phyloP scores from a whole-genome alignment of 2,797 vertebrate species.

The Propithecus deckenii region DNA sequence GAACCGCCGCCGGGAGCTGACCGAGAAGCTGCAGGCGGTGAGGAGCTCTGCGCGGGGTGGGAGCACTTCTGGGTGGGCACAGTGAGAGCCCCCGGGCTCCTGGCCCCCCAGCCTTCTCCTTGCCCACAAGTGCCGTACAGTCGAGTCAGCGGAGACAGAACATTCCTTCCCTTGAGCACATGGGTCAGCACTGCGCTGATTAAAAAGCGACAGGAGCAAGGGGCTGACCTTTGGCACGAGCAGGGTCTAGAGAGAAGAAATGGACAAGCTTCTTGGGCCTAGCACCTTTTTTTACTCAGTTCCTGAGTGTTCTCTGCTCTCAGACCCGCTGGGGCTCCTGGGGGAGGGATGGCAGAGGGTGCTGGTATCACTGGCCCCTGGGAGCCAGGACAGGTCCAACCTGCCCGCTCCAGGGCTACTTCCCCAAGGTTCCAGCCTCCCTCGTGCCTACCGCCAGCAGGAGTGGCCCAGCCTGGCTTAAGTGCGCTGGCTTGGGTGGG shows the following conservation, averaged over 20 bases:
- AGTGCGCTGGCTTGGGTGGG: background rate
- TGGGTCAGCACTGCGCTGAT: background rate
- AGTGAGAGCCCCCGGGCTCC: background rate
- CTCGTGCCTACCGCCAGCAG: background rate
- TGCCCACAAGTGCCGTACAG: too few species aligned
- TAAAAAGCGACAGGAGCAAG: background rate
- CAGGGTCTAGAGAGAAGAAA: background rate
- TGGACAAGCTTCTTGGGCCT: background rate
- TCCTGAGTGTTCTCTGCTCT: background rate
- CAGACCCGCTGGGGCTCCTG: background rate
- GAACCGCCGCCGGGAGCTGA: constrained; percentile 97
- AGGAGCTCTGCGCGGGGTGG: constrained; percentile 59
- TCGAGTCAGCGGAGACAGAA: background rate
- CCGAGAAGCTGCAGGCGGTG: constrained; percentile 98
- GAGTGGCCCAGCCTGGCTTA: background rate
- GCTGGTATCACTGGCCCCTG: accelerated
- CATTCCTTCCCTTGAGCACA: background rate
- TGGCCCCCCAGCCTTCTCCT: background rate
- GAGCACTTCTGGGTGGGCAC: background rate
- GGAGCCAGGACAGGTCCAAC: background rate
- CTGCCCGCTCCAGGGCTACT: background rate
- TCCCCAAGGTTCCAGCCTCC: background rate
- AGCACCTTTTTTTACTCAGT: background rate
- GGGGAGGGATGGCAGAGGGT: background rate
- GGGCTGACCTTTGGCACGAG: too few species aligned